These are phyloP conservation scores for Salvelinus fontinalis DNA, from an alignment of 2,113 vertebrate genomes.

Conservation along the genomic window DNA sequence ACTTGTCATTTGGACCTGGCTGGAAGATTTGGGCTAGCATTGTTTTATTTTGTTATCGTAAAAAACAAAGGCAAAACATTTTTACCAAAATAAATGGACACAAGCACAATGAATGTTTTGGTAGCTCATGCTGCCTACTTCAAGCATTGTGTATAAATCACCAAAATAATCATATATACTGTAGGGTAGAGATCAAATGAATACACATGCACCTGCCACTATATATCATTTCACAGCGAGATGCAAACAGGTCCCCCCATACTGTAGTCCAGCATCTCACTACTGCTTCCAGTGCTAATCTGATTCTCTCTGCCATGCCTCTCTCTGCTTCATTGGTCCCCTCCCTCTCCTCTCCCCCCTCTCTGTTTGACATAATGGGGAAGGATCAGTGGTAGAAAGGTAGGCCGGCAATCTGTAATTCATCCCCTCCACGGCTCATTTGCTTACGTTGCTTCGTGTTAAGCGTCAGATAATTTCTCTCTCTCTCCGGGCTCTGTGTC, in stretches of 20 bases:
- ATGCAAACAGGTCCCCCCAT: too few relatives aligned
- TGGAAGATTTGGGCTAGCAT: too few relatives aligned
- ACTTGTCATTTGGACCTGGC: conserved; percentile 42
- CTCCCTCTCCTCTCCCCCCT: background rate
- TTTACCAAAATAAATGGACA: too few relatives aligned
- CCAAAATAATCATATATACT: too few relatives aligned
- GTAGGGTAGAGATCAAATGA: too few relatives aligned
- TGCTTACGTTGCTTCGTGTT: conserved; percentile 80
- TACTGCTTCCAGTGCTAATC: conserved; percentile 28
- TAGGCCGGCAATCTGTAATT: conserved; percentile 75
- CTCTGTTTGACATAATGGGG: conserved; percentile 69
- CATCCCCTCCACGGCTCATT: conserved; percentile 80
- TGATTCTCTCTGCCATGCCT: conserved; percentile 22
- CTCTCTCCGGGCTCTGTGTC: conserved; percentile 53
- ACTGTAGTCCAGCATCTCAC: background rate
- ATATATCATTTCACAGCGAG: too few relatives aligned
- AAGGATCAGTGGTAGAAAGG: conserved; percentile 68
- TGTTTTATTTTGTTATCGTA: too few relatives aligned
- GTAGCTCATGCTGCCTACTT: too few relatives aligned
- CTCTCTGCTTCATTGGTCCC: conserved; percentile 13
- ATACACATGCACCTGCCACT: too few relatives aligned
- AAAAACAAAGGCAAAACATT: too few relatives aligned
- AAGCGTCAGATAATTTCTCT: conserved; percentile 78
- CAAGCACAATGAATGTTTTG: too few relatives aligned
- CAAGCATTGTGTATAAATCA: too few relatives aligned